Percentiles rank a stretch among this genome's conserved stretches.
phyloP scores from a whole-genome alignment of 2,113 vertebrate genomes.

The Gadus chalcogrammus region DNA sequence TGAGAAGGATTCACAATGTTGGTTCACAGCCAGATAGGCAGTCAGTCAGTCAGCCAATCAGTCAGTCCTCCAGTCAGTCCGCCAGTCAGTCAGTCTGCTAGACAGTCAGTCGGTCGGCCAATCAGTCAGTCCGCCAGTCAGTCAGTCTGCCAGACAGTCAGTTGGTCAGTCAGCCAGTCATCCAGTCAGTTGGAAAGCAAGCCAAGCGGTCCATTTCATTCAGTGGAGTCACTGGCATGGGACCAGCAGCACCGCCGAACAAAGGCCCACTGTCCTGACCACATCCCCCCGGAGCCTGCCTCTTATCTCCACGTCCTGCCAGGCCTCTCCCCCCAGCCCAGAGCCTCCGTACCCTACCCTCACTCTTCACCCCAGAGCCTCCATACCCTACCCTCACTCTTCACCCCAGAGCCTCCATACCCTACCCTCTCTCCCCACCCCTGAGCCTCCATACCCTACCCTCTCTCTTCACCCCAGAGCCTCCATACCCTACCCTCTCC shows the following conservation, averaged over 20 bases:
- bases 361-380: too few species aligned
- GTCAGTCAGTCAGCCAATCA: conserved; percentile 35
- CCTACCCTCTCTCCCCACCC: too few species aligned
- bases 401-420: too few species aligned
- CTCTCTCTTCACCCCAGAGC: too few species aligned
- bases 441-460: too few species aligned
- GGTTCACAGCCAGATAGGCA: conserved; percentile 12
- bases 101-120: too few species aligned
- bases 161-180: conserved; percentile 36
- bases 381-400: too few species aligned
- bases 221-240: conserved; percentile 66
- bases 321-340: conserved; percentile 20
- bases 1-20: conserved; percentile 53
- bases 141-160: not conserved
- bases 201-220: conserved; percentile 67
- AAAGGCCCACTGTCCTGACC: conserved; percentile 80
- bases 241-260: conserved; percentile 71
- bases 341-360: too few species aligned
- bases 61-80: too few species aligned
- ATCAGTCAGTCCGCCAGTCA: too few species aligned
- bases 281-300: conserved; percentile 66
- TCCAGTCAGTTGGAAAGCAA: conserved; percentile 62
- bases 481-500: too few species aligned
- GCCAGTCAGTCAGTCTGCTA: conserved; percentile 15
- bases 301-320: conserved; percentile 74